Percentiles rank a stretch among this genome's conserved stretches.
Evolutionary conservation across 2,113 vertebrate species (phyloP).

Genomic region (Sapayoa aenigma): DNA sequence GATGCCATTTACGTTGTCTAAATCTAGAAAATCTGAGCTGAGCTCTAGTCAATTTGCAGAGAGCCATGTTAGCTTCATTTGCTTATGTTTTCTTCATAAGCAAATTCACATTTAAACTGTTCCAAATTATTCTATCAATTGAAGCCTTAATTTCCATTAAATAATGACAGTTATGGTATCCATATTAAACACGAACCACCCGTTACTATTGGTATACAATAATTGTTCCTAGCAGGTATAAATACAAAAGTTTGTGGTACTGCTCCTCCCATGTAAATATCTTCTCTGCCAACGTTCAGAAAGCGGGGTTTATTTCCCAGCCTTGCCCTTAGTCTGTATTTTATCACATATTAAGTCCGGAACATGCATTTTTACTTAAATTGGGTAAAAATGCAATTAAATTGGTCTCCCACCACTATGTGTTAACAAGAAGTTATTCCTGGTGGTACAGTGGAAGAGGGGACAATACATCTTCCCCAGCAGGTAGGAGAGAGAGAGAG

Average conservation of each 20-base stretch:
- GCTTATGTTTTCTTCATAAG: background rate
- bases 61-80: background rate
- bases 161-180: background rate
- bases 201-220: background rate
- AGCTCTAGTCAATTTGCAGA: background rate
- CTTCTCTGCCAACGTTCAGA: fast-evolving
- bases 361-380: background rate
- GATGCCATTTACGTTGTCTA: background rate
- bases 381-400: too few species aligned
- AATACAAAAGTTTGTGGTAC: background rate
- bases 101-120: background rate
- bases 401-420: background rate
- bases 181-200: background rate
- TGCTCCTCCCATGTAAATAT: background rate
- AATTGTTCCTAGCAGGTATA: background rate
- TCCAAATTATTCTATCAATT: background rate
- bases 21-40: background rate
- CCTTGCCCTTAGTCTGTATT: background rate
- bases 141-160: background rate
- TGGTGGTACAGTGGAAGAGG: background rate
- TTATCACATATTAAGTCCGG: background rate
- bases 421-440: background rate
- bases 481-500: background rate
- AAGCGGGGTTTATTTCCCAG: background rate
- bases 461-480: background rate